Conservation (phyloP, 2,113 vertebrate species). For the Apteryx mantelli region DNA sequence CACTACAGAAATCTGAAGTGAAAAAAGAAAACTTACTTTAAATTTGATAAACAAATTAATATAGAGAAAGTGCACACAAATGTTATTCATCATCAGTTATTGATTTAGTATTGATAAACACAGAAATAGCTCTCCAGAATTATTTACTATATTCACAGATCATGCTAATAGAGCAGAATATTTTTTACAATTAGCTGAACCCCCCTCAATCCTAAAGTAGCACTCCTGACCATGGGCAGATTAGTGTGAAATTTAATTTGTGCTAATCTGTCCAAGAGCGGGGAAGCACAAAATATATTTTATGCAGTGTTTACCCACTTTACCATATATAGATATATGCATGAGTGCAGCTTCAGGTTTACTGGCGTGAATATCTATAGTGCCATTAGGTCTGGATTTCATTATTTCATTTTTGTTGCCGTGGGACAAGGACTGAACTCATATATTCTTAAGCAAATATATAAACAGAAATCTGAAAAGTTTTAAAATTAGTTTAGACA, state of each 20-base stretch:
- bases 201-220: slow-evolving; percentile 53
- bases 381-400: slow-evolving; percentile 37
- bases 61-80: background rate
- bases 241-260: slow-evolving; percentile 80
- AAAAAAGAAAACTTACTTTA: background rate
- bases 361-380: slow-evolving; percentile 49
- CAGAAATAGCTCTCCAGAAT: background rate
- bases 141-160: slow-evolving; percentile 6
- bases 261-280: slow-evolving; percentile 73
- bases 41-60: background rate
- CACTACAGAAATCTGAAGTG: background rate
- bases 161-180: slow-evolving; percentile 47
- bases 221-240: slow-evolving; percentile 72
- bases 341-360: slow-evolving; percentile 66
- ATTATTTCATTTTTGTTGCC: slow-evolving; percentile 54
- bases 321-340: slow-evolving; percentile 69
- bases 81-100: background rate
- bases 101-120: background rate
- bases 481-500: background rate
- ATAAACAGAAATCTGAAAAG: background rate
- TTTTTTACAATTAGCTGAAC: slow-evolving; percentile 69
- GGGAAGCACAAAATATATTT: slow-evolving; percentile 75
- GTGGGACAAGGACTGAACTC: background rate
- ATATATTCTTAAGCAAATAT: background rate
- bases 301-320: slow-evolving; percentile 71